These are phyloP conservation scores for Brachionus plicatilis DNA, from an alignment of 1,140 invertebrate species.

Conservation along the genomic window DNA sequence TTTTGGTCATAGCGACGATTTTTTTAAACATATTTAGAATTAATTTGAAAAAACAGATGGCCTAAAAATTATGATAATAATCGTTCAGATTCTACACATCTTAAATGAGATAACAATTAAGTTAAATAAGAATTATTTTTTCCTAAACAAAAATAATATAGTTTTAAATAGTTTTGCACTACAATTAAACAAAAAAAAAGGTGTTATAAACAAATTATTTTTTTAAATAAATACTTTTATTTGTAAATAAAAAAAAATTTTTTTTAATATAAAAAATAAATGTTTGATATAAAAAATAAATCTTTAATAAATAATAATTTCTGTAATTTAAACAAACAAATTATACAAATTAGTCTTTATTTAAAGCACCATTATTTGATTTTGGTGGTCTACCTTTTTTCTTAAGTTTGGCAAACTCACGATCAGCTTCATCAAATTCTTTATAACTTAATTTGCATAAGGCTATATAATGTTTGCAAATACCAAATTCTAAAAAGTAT, in stretches of 20 bases:
- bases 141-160: background rate
- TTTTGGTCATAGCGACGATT: too few species aligned
- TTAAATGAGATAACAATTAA: background rate
- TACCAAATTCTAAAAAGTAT: conserved; percentile 1
- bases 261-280: background rate
- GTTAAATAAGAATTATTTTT: background rate
- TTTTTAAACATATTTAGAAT: too few species aligned
- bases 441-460: background rate
- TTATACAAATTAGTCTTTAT: background rate
- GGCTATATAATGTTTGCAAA: background rate
- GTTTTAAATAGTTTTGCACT: background rate
- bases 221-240: background rate
- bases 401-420: background rate
- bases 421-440: background rate
- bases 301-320: background rate
- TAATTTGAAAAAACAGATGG: too few species aligned
- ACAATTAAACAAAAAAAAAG: background rate
- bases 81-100: too few species aligned
- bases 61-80: too few species aligned
- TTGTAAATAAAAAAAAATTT: background rate
- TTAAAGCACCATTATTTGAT: background rate
- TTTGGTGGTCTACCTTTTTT: background rate
- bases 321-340: background rate
- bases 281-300: background rate
- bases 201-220: background rate